phyloP scores from a whole-genome alignment of 2,113 vertebrate genomes.

The Oxyruncus cristatus region DNA sequence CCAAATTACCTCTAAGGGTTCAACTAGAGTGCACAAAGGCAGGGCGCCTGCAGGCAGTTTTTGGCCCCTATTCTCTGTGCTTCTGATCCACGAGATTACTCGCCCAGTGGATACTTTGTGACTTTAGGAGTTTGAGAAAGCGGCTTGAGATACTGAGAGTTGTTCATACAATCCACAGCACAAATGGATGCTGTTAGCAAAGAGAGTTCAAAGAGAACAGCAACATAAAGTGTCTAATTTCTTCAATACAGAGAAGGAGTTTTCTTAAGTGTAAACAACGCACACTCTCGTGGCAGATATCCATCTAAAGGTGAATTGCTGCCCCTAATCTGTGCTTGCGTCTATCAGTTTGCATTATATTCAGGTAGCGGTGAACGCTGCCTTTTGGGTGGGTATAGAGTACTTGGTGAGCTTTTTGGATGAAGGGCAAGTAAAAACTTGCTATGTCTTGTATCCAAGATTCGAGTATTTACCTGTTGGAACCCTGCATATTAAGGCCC shows the following conservation, averaged over 20 bases:
- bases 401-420: constrained; percentile 4
- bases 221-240: not conserved
- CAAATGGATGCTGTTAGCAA: constrained; percentile 29
- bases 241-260: not conserved
- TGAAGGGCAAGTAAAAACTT: constrained; percentile 69
- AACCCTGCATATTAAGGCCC: constrained; percentile 55
- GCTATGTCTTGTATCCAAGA: constrained; percentile 31
- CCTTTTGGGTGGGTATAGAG: constrained; percentile 41
- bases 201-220: not conserved
- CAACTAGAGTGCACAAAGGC: not conserved
- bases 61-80: not conserved
- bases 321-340: not conserved
- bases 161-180: not conserved
- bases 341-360: constrained; percentile 15
- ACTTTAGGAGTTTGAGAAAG: not conserved
- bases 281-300: not conserved
- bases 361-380: not conserved
- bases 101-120: not conserved
- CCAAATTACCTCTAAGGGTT: constrained; percentile 29
- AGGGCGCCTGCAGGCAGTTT: not conserved
- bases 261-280: not conserved
- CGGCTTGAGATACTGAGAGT: not conserved
- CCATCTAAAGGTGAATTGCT: not conserved
- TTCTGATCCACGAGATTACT: not conserved
- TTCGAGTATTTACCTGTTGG: constrained; percentile 68